These are phyloP conservation scores for Chrysopilus asiliformis DNA, from an alignment of 2,888 invertebrate genomes.

Conservation along the genomic window DNA sequence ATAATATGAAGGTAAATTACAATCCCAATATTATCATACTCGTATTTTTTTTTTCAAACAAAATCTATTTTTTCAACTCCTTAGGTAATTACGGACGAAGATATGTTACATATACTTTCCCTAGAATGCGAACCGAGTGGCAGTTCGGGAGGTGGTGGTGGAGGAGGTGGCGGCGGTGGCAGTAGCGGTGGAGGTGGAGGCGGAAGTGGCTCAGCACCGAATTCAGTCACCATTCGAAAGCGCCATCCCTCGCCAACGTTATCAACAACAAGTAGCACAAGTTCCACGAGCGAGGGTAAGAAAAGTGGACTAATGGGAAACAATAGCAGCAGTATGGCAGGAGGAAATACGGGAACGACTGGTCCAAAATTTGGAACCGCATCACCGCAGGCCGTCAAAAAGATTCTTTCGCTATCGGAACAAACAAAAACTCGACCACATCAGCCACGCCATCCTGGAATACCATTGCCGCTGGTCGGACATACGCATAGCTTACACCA, in stretches of 20 bases:
- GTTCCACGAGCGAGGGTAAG: conserved; percentile 67
- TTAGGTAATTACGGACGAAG: conserved; percentile 69
- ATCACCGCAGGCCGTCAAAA: conserved; percentile 93
- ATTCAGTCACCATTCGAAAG: conserved; percentile 45
- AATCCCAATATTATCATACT: no score
- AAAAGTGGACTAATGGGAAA: conserved; percentile 37
- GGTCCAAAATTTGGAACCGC: conserved; percentile 65
- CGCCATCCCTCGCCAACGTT: conserved; percentile 87
- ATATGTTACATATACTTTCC: conserved; percentile 76
- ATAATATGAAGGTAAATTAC: conserved; percentile 57
- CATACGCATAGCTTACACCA: conserved; percentile 23
- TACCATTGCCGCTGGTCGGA: conserved; percentile 45
- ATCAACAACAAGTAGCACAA: conserved; percentile 82
- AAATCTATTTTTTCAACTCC: conserved; percentile 35
- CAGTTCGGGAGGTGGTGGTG: conserved; percentile 26
- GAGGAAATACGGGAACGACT: conserved; percentile 19
- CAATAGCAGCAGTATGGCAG: conserved; percentile 10
- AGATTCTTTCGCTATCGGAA: conserved; percentile 82
- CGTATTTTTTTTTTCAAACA: background rate
- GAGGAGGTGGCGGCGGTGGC: conserved; percentile 22
- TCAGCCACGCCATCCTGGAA: conserved; percentile 57
- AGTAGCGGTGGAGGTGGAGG: conserved; percentile 40
- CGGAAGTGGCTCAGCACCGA: conserved; percentile 40
- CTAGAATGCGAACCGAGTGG: conserved; percentile 67
- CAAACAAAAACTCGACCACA: conserved; percentile 78